These are phyloP conservation scores for Harpagus bidentatus DNA, from an alignment of 2,113 vertebrate species.

Conservation along the genomic window DNA sequence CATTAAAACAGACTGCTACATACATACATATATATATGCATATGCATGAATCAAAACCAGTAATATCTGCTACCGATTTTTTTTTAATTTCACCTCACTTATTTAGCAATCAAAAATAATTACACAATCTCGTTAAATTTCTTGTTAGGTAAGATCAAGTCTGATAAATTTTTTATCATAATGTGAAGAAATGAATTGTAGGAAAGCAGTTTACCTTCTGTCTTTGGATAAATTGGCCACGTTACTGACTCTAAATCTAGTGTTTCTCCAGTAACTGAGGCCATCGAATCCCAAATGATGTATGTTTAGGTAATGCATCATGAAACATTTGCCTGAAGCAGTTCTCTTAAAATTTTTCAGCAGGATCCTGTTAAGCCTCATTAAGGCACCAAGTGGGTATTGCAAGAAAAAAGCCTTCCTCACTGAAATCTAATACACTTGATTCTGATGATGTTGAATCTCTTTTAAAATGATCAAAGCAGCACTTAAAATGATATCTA, in stretches of 20 bases:
- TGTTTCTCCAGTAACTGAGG: not conserved
- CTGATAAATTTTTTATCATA: not conserved
- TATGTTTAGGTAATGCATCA: not conserved
- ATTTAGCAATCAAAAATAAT: not conserved
- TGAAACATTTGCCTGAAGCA: not conserved
- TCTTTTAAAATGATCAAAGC: not conserved
- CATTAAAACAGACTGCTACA: not conserved
- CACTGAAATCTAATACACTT: not conserved
- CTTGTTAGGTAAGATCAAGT: not conserved
- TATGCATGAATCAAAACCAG: not conserved
- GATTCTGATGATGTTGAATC: not conserved
- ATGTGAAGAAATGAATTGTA: not conserved
- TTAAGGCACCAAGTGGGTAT: not conserved
- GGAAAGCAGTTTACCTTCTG: not conserved
- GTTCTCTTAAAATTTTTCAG: not conserved
- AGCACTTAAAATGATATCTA: not conserved
- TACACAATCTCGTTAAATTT: not conserved
- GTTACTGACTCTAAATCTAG: not conserved
- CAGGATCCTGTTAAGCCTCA: not conserved
- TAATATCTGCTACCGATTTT: not conserved
- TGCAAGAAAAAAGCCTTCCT: not conserved
- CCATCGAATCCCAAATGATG: not conserved
- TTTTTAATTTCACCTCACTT: not conserved
- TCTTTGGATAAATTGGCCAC: not conserved
- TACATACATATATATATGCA: not conserved